These are phyloP conservation scores for Stegostoma tigrinum DNA, from an alignment of 2,113 vertebrate genomes.

Conservation along the genomic window DNA sequence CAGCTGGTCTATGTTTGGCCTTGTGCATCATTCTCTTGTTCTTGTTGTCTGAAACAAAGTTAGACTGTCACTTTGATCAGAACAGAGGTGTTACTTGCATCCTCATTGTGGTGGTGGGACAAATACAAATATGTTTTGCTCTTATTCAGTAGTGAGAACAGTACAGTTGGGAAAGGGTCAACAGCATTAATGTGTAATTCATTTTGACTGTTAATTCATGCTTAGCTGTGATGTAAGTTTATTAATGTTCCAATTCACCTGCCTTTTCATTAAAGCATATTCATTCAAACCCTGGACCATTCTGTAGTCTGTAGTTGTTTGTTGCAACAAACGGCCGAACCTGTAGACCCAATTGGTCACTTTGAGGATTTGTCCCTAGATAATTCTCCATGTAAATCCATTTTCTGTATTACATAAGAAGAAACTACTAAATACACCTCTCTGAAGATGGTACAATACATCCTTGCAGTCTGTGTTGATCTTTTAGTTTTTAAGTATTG, in stretches of 20 bases:
- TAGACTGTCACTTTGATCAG: not conserved
- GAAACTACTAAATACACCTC: no score
- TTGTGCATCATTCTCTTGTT: not conserved
- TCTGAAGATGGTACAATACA: not conserved
- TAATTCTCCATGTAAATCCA: not conserved
- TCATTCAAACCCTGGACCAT: no score
- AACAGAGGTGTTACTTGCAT: not conserved
- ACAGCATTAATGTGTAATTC: not conserved
- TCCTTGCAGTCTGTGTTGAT: not conserved
- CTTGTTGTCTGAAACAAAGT: not conserved
- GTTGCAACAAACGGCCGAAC: not conserved
- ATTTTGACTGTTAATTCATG: not conserved
- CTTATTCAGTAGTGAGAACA: not conserved
- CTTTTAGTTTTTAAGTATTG: not conserved
- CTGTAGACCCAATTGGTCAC: not conserved
- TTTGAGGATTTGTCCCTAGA: not conserved
- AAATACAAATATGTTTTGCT: not conserved
- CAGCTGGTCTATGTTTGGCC: not conserved
- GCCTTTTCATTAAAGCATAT: not conserved
- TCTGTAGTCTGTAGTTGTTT: not conserved
- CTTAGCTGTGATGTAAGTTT: not conserved
- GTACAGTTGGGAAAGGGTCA: not conserved
- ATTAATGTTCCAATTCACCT: not conserved
- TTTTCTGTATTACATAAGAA: not conserved
- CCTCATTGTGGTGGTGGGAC: not conserved